Percentiles rank a stretch among this genome's conserved stretches.
Evolutionary conservation across 2,113 vertebrate species (phyloP).

Genomic region (Aplodontia rufa): DNA sequence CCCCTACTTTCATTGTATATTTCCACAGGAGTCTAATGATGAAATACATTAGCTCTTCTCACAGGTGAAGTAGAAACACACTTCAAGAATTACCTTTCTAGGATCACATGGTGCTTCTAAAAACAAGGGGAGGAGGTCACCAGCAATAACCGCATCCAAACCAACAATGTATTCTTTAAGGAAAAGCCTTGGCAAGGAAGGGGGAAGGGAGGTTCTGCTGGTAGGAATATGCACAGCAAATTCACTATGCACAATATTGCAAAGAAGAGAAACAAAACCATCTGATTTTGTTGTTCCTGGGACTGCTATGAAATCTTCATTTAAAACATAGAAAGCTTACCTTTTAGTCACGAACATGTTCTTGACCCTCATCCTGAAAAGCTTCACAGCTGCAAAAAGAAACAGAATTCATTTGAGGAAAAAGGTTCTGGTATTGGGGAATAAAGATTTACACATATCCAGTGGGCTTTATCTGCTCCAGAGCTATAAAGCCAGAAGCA

Average conservation of each 20-base stretch:
- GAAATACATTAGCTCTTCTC: slow-evolving; percentile 72
- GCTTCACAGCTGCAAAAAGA: not conserved
- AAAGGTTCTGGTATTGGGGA: slow-evolving; percentile 29
- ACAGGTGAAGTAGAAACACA: slow-evolving; percentile 66
- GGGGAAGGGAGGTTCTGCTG: not conserved
- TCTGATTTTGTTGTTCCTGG: not conserved
- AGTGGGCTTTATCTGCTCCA: not conserved
- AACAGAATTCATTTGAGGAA: slow-evolving; percentile 34
- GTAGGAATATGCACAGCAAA: not conserved
- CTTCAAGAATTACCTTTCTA: slow-evolving; percentile 25
- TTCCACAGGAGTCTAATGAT: slow-evolving; percentile 74
- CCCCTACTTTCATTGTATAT: slow-evolving; percentile 73
- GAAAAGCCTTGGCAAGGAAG: not conserved
- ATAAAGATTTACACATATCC: slow-evolving; percentile 28
- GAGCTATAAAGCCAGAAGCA: not conserved
- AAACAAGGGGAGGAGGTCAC: slow-evolving; percentile 42
- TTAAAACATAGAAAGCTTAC: slow-evolving; percentile 38
- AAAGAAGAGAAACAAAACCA: not conserved
- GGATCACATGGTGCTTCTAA: slow-evolving; percentile 18
- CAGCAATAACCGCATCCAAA: slow-evolving; percentile 3
- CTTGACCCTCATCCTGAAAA: slow-evolving; percentile 30
- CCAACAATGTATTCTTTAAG: slow-evolving; percentile 19
- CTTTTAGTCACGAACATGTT: not conserved
- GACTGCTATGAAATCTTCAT: not conserved
- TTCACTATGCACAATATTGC: not conserved